phyloP scores from a whole-genome alignment of 2,113 vertebrate genomes.

The Cheirogaleus medius region DNA sequence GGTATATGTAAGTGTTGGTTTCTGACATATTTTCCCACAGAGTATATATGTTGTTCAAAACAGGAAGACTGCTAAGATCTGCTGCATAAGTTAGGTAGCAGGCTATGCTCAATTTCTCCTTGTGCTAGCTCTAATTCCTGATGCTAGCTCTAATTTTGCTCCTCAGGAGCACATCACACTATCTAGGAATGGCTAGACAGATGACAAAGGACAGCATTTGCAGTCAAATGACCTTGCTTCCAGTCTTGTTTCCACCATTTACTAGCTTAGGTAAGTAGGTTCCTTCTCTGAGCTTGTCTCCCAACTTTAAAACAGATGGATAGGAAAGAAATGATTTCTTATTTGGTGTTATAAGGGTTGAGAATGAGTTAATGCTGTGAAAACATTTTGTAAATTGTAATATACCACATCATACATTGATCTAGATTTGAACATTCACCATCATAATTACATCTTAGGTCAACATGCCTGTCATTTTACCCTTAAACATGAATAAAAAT shows the following conservation, averaged over 20 bases:
- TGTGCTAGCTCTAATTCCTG: neutral
- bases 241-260: neutral
- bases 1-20: neutral
- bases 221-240: neutral
- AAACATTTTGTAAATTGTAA: neutral
- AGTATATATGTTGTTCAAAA: neutral
- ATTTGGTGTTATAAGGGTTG: neutral
- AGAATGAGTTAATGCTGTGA: neutral
- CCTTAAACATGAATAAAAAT: conserved; percentile 2
- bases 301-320: neutral
- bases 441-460: neutral
- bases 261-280: neutral
- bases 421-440: neutral
- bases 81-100: neutral
- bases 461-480: neutral
- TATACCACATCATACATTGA: neutral
- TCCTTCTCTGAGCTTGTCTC: neutral
- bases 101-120: neutral
- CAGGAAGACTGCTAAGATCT: neutral
- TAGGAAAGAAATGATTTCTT: neutral
- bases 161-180: neutral
- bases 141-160: neutral
- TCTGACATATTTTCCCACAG: neutral
- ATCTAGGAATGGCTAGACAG: neutral
- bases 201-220: neutral